phyloP scores from a whole-genome alignment of 2,113 vertebrate genomes.

The Taxidea taxus region DNA sequence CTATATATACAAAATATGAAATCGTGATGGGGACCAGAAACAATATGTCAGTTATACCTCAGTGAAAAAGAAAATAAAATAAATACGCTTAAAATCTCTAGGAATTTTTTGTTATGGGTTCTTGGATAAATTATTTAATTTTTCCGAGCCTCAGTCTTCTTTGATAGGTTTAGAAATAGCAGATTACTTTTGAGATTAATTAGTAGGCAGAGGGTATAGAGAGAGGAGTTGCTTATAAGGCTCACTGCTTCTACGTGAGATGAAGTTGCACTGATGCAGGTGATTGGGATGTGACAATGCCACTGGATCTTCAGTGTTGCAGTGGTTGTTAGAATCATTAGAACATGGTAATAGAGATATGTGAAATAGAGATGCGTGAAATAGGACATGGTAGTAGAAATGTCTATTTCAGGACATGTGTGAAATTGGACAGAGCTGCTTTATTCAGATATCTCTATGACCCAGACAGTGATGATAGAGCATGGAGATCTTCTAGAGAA shows the following conservation, averaged over 20 bases:
- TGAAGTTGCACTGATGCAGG: background rate
- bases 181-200: background rate
- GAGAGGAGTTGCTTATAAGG: background rate
- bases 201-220: background rate
- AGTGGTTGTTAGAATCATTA: background rate
- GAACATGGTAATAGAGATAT: background rate
- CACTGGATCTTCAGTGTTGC: background rate
- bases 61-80: background rate
- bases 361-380: background rate
- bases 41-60: background rate
- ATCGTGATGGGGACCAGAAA: background rate
- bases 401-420: background rate
- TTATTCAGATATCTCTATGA: background rate
- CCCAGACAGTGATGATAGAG: background rate
- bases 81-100: background rate
- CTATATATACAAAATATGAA: background rate
- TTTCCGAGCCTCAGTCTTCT: background rate
- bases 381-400: background rate
- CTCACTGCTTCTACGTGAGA: background rate
- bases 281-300: background rate
- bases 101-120: background rate
- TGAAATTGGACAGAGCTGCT: background rate
- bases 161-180: background rate
- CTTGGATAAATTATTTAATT: background rate
- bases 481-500: background rate